Percentiles rank a stretch among this genome's conserved stretches.
Conservation (phyloP, 2,888 invertebrate species). For the Caprella mutica region DNA sequence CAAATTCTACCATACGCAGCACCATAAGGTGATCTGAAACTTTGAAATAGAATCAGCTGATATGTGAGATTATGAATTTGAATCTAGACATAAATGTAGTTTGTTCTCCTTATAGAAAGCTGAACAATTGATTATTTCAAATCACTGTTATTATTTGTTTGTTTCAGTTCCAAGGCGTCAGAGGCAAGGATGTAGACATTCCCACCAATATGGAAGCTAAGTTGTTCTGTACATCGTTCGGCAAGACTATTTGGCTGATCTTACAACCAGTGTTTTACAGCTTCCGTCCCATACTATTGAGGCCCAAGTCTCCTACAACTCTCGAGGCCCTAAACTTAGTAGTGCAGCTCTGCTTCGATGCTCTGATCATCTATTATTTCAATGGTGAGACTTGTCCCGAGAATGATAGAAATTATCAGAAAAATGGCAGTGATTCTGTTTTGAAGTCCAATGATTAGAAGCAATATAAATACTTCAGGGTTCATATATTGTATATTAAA, state of each 20-base stretch:
- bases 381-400: slow-evolving; percentile 55
- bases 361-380: slow-evolving; percentile 57
- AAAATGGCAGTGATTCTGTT: no score
- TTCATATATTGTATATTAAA: no score
- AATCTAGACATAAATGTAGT: no score
- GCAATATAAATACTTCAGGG: no score
- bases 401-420: no score
- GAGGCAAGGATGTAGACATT: slow-evolving; percentile 84
- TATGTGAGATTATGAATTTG: no score
- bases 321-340: slow-evolving; percentile 72
- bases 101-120: no score
- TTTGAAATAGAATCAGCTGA: no score
- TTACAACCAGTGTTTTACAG: slow-evolving; percentile 94
- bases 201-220: slow-evolving; percentile 86
- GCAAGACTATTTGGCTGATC: slow-evolving; percentile 83
- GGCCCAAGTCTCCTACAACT: slow-evolving; percentile 68
- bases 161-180: slow-evolving; percentile 84
- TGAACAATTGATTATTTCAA: no score
- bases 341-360: slow-evolving; percentile 76
- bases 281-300: slow-evolving; percentile 73
- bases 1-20: slow-evolving; percentile 88
- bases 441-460: no score
- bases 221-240: slow-evolving; percentile 77
- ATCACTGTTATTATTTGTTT: no score
- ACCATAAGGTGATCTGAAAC: slow-evolving; percentile 71